A percentile compares a stretch with the other conserved stretches of the same genome.
Evolutionary conservation across 2,113 vertebrate species (phyloP).

Genomic region (Gasterosteus aculeatus): DNA sequence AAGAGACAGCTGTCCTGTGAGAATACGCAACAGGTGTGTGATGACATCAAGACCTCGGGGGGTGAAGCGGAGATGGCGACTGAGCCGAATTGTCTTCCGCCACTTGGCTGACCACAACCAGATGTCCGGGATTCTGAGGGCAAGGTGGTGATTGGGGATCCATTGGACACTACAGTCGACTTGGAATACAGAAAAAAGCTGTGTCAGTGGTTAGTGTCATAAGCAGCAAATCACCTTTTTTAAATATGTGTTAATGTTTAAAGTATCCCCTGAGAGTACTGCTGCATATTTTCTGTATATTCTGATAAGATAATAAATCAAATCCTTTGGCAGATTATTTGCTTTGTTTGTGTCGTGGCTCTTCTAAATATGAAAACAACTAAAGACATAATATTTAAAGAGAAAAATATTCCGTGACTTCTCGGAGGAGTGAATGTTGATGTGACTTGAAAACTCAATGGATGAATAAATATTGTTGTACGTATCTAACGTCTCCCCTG

Average conservation of each 20-base stretch:
- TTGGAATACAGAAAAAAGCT: neutral
- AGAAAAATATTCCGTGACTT: neutral
- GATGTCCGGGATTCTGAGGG: slow-evolving; percentile 91
- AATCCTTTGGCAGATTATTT: slow-evolving; percentile 3
- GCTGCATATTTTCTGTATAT: neutral
- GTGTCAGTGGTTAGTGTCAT: neutral
- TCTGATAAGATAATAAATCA: neutral
- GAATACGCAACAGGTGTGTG: slow-evolving; percentile 93
- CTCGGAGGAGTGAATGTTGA: neutral
- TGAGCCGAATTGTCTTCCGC: slow-evolving; percentile 94
- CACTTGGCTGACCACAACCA: slow-evolving; percentile 93
- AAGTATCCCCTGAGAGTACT: neutral
- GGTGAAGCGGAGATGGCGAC: slow-evolving; percentile 89
- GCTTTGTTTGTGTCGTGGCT: neutral
- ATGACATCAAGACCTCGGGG: slow-evolving; percentile 92
- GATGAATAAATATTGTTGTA: slow-evolving; percentile 50
- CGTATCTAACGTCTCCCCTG: neutral
- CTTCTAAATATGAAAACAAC: slow-evolving; percentile 4
- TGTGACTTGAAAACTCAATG: neutral
- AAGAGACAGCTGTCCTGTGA: slow-evolving; percentile 90
- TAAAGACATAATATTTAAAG: neutral
- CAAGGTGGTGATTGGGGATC: slow-evolving; percentile 86
- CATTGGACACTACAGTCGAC: neutral
- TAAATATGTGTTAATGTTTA: neutral
- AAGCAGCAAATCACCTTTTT: neutral